Evolutionary conservation across 2,797 vertebrate genomes (phyloP), one percentile per base, ranked within the genome.

Genomic region (Cheirogaleus major): DNA sequence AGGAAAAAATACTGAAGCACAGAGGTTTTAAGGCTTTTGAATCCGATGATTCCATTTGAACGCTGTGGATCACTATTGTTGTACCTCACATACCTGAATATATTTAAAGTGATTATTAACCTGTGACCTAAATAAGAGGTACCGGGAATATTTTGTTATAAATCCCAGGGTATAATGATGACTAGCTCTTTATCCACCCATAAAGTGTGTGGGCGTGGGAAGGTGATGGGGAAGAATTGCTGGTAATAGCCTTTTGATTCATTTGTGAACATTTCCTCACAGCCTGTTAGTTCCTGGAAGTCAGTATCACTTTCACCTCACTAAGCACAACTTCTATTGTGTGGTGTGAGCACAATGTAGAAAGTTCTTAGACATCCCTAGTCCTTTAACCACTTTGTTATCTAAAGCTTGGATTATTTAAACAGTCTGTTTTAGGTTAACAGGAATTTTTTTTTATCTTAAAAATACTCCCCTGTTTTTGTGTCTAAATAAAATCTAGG

Each of bases 401-500:
- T 65, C 18, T 79, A 23, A 92, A 59, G 15, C 32, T 85, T 88
- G 81, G 81, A 82, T 50, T 89, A 85, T 86, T 72, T 95, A 2
- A 93, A 86, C 20, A 93, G 9, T 84, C 23, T 94, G 13, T 70
- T 97, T 95, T 75, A 83, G 57, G 32, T 85, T 70, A 78, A 25
- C 25, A 41, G 23, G 20, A 20, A 17, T 72, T 80, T 81, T 80
- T 81, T 89, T 92, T 72, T 5, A 79, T 75, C 57, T 89, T 79
- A 73, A 52, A 93, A 96, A 94, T 55, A 92, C 72, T 38, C 30
- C 32, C 32, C 38, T 93, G 5, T 69, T 57, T 95, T 30, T 75
- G 22, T 89, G 35, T 91, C 76, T 80, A 88, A 96, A 55, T 30
- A 73, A 92, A 57, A 87, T 79, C 7, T 65, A 80, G 4, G 15